Conservation (phyloP, 2,113 vertebrate species). For the Xerus inauris region DNA sequence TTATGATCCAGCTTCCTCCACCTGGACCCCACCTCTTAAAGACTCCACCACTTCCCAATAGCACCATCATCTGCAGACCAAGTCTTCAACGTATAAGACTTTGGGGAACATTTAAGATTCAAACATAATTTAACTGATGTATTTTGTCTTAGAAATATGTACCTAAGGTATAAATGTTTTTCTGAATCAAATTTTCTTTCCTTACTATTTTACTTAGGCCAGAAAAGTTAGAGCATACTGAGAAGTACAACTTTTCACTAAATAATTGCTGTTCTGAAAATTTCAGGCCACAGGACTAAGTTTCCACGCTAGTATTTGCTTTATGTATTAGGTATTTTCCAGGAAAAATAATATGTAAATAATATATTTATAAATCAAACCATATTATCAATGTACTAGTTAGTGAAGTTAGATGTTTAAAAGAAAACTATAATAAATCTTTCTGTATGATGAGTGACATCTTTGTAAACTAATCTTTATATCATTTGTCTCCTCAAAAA, state of each 20-base stretch:
- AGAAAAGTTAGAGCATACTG: background rate
- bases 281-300: background rate
- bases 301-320: slow-evolving; percentile 38
- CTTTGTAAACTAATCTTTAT: background rate
- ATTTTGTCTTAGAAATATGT: slow-evolving; percentile 25
- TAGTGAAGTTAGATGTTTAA: slow-evolving; percentile 43
- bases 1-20: background rate
- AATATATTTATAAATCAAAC: slow-evolving; percentile 37
- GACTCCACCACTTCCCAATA: background rate
- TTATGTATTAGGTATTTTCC: slow-evolving; percentile 19
- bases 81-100: background rate
- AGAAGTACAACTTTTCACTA: slow-evolving; percentile 18
- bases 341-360: slow-evolving; percentile 44
- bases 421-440: slow-evolving; percentile 13
- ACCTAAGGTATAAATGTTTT: background rate
- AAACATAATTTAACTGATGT: background rate
- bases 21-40: background rate
- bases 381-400: background rate
- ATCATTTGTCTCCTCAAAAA: background rate
- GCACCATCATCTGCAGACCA: no score
- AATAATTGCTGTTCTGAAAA: slow-evolving; percentile 16
- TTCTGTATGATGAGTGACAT: background rate
- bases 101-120: background rate
- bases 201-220: slow-evolving; percentile 37
- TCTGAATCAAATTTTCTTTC: slow-evolving; percentile 9